Evolutionary conservation across 2,113 vertebrate genomes (phyloP).

Genomic region (Dasyprocta punctata): DNA sequence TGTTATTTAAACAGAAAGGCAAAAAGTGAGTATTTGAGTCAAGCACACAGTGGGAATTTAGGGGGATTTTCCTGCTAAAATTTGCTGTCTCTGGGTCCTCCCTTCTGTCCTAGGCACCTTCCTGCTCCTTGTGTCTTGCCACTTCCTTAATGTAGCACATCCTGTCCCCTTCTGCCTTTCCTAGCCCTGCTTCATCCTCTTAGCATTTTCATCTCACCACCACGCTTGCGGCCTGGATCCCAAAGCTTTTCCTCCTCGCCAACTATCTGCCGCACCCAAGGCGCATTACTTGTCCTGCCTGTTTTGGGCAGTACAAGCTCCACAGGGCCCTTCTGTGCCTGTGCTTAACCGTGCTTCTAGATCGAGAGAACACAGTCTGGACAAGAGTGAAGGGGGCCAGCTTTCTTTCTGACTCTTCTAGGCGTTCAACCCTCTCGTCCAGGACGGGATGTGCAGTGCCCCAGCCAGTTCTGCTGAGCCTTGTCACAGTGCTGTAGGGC

Average conservation of each 20-base stretch:
- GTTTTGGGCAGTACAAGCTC: neutral
- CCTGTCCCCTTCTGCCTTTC: neutral
- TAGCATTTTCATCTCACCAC: neutral
- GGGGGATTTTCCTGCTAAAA: too few species aligned
- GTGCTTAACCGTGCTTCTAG: neutral
- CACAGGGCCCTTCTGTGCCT: neutral
- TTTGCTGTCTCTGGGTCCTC: neutral
- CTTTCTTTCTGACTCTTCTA: neutral
- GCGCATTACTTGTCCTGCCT: too few species aligned
- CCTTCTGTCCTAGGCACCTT: neutral
- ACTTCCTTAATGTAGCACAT: too few species aligned
- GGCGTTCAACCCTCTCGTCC: neutral
- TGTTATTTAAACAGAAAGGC: neutral
- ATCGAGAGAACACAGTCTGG: neutral
- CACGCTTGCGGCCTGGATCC: neutral
- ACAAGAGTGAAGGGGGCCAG: neutral
- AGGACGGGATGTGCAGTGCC: neutral
- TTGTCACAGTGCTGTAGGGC: neutral
- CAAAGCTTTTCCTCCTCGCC: neutral
- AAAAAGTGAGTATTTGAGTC: neutral
- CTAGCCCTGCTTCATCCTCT: neutral
- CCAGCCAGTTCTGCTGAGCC: neutral
- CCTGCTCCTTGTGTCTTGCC: neutral
- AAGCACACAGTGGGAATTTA: neutral
- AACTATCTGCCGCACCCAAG: neutral